Evolutionary conservation across 2,113 vertebrate species (phyloP).

Genomic region (Daubentonia madagascariensis): DNA sequence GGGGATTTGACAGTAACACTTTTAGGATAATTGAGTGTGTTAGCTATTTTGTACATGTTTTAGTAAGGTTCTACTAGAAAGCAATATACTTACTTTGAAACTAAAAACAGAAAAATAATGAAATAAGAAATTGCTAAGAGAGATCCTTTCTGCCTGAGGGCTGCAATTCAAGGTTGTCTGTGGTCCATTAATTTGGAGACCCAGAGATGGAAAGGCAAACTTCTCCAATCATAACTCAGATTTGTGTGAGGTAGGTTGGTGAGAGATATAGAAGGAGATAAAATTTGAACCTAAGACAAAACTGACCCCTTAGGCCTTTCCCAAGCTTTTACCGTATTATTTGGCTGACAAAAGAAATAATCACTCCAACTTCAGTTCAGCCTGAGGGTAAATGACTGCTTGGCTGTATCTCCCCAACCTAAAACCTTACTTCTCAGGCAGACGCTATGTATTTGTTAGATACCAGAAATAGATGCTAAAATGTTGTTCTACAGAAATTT

Average conservation of each 20-base stretch:
- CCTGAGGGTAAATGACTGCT: not conserved
- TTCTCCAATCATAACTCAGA: not conserved
- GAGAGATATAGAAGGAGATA: not conserved
- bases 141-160: not conserved
- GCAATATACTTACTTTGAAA: not conserved
- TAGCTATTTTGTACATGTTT: not conserved
- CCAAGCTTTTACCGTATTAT: conserved; percentile 48
- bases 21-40: conserved; percentile 13
- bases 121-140: conserved; percentile 1
- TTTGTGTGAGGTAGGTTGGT: not conserved
- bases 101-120: conserved; percentile 22
- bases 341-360: conserved; percentile 52
- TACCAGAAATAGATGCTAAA: not conserved
- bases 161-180: not conserved
- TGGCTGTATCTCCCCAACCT: not conserved
- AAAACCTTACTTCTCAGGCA: conserved; percentile 3
- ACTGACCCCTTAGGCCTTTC: not conserved
- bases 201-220: not conserved
- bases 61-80: not conserved
- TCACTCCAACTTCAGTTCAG: not conserved
- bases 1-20: not conserved
- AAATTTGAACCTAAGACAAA: not conserved
- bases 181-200: conserved; percentile 52
- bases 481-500: not conserved
- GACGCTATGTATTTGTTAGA: not conserved